phyloP scores from a whole-genome alignment of 92 coral and sea anemone species.

The Epizoanthus fatuus region DNA sequence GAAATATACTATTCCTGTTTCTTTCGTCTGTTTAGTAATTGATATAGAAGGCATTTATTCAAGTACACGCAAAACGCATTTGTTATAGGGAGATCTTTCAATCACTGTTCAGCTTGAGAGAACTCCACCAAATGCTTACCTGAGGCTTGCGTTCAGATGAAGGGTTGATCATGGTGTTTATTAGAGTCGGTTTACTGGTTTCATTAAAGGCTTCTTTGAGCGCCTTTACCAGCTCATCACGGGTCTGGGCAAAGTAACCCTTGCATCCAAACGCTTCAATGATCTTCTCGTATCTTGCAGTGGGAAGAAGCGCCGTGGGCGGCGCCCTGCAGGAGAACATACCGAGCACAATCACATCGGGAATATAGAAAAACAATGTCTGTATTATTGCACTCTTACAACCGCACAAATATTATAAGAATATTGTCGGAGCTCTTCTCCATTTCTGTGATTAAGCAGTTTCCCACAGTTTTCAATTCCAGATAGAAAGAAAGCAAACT shows the following conservation, averaged over 20 bases:
- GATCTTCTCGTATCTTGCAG: conserved; percentile 87
- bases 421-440: no score
- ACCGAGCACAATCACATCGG: neutral
- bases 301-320: conserved; percentile 90
- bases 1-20: no score
- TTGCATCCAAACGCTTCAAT: conserved; percentile 97
- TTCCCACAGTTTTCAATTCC: no score
- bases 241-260: conserved; percentile 89
- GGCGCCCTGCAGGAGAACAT: conserved; percentile 72
- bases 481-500: no score
- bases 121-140: conserved; percentile 35
- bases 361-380: no score
- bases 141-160: conserved; percentile 94
- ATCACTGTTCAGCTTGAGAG: neutral
- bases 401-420: no score
- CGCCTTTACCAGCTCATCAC: conserved; percentile 75
- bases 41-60: neutral
- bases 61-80: neutral
- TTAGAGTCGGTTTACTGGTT: conserved; percentile 79
- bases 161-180: conserved; percentile 90
- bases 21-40: no score
- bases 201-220: conserved; percentile 77
- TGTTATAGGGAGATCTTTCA: neutral
- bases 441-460: no score
- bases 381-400: no score